These are phyloP conservation scores for Tetragnatha montana DNA, from an alignment of 2,888 invertebrate genomes.

Conservation along the genomic window DNA sequence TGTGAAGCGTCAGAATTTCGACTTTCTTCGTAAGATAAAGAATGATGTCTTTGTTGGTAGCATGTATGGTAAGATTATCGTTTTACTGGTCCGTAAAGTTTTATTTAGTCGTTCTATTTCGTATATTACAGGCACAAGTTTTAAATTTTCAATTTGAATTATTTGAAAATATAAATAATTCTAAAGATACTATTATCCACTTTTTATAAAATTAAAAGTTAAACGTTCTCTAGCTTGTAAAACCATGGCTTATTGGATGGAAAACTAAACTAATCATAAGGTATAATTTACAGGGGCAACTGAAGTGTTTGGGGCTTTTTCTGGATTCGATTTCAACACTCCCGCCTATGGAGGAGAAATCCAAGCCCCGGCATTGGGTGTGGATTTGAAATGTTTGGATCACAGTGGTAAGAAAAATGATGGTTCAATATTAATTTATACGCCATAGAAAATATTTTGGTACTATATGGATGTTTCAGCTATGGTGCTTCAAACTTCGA, in stretches of 20 bases:
- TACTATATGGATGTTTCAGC: no score
- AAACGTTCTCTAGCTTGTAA: not conserved
- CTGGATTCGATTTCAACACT: conserved; percentile 75
- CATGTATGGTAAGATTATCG: conserved; percentile 69
- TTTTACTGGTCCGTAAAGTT: no score
- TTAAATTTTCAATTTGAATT: no score
- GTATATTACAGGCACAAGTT: no score
- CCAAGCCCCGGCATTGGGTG: conserved; percentile 78
- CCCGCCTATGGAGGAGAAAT: conserved; percentile 80
- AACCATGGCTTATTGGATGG: not conserved
- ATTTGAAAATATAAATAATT: no score
- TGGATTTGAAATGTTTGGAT: conserved; percentile 78
- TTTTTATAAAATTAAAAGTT: no score
- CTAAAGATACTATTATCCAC: no score
- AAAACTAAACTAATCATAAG: not conserved
- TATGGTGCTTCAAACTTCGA: no score
- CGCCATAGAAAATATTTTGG: no score
- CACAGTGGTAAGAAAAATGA: conserved; percentile 75
- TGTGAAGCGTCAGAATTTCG: conserved; percentile 65
- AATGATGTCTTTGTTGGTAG: conserved; percentile 61
- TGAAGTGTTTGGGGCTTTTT: conserved; percentile 62
- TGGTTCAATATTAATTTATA: no score
- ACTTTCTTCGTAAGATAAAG: conserved; percentile 56
- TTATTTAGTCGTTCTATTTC: no score
- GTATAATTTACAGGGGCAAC: conserved; percentile 52